These are phyloP conservation scores for Corvus cornix DNA, from an alignment of 2,113 vertebrate species.

Conservation along the genomic window DNA sequence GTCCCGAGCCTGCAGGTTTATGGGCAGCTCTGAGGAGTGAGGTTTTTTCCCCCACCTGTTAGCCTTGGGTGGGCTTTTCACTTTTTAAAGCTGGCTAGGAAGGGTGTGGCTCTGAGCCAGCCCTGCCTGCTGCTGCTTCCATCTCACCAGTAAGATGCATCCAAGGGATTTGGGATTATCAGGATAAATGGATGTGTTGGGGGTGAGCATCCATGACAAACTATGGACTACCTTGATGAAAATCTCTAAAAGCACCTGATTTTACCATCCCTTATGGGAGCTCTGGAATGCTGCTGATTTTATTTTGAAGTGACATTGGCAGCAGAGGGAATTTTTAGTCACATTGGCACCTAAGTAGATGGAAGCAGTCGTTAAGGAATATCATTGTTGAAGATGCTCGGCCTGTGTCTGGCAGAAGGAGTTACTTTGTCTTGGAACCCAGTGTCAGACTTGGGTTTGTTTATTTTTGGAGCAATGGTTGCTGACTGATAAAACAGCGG, in stretches of 20 bases:
- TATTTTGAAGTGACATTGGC: neutral
- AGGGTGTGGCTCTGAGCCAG: neutral
- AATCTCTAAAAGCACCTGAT: neutral
- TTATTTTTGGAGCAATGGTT: neutral
- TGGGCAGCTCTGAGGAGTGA: neutral
- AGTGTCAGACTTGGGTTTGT: neutral
- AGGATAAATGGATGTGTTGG: neutral
- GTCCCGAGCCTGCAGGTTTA: neutral
- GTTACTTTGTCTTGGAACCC: neutral
- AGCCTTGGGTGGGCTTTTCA: neutral
- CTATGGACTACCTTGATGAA: neutral
- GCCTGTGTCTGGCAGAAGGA: neutral
- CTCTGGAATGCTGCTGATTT: neutral
- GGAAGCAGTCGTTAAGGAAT: neutral
- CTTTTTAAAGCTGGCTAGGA: neutral
- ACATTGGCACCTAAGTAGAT: neutral
- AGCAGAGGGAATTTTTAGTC: neutral
- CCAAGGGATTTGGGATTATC: neutral
- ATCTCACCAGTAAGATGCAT: neutral
- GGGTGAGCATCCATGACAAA: rapidly evolving
- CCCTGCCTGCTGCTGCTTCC: neutral
- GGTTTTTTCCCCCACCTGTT: neutral
- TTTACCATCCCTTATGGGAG: neutral
- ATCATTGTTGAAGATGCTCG: neutral
- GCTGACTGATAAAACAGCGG: neutral